A percentile compares a stretch with the other conserved stretches of the same genome.
Evolutionary conservation across 1,140 invertebrate species (phyloP).

Genomic region (Drosophila ambigua): DNA sequence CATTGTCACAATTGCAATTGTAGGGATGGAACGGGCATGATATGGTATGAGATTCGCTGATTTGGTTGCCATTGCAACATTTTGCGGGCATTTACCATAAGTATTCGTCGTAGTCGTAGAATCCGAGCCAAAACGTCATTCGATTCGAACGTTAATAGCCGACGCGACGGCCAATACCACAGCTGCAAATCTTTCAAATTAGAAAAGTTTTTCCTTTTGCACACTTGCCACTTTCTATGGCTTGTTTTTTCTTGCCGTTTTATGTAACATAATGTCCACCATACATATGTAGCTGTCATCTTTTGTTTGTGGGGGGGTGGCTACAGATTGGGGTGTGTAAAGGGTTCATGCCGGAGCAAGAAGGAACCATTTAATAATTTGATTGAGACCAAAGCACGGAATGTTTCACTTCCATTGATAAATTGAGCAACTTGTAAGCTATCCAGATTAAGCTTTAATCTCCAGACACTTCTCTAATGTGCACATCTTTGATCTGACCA

Average conservation of each 20-base stretch:
- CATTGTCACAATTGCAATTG: constrained; percentile 79
- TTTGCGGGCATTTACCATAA: constrained; percentile 77
- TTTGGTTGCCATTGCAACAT: constrained; percentile 68
- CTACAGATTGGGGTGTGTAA: neutral
- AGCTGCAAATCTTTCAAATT: constrained; percentile 70
- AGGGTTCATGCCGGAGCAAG: too few relatives aligned
- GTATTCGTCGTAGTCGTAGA: constrained; percentile 16
- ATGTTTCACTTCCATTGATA: too few relatives aligned
- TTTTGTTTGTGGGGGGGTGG: constrained; percentile 6
- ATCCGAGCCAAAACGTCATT: constrained; percentile 63
- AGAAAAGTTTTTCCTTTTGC: constrained; percentile 63
- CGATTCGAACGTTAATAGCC: constrained; percentile 67
- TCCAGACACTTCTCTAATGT: too few relatives aligned
- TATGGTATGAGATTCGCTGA: constrained; percentile 54
- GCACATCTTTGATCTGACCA: too few relatives aligned
- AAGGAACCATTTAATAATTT: too few relatives aligned
- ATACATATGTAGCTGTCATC: constrained; percentile 17
- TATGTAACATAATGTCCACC: neutral
- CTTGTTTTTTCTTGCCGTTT: constrained; percentile 9
- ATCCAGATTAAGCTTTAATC: too few relatives aligned
- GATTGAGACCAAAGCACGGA: too few relatives aligned
- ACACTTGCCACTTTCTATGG: constrained; percentile 27
- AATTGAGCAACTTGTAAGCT: too few relatives aligned
- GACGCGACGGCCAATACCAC: constrained; percentile 49
- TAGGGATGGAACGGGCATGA: constrained; percentile 11